Evolutionary conservation across 1,140 invertebrate species (phyloP).

Genomic region (Ericerus pela): DNA sequence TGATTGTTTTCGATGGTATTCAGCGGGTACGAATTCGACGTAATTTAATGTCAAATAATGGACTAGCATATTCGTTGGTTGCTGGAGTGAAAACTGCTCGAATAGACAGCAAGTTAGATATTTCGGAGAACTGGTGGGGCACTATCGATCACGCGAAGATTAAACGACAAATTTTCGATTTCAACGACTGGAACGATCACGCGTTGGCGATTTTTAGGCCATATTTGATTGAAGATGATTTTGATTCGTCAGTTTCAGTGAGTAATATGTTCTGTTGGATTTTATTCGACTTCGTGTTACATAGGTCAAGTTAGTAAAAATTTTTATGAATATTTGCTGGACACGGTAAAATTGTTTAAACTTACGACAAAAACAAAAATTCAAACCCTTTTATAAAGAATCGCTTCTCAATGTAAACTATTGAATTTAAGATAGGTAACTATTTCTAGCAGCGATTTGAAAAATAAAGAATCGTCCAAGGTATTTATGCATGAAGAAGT

Average conservation of each 20-base stretch:
- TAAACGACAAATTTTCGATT: constrained; percentile 83
- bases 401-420: no score
- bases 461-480: no score
- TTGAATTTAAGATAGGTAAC: no score
- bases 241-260: constrained; percentile 57
- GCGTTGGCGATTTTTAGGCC: constrained; percentile 80
- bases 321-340: no score
- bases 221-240: constrained; percentile 59
- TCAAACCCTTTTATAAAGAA: not conserved
- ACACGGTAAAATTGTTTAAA: no score
- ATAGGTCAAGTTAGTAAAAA: no score
- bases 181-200: constrained; percentile 99
- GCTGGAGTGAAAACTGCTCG: constrained; percentile 80
- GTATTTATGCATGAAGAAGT: no score
- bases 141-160: constrained; percentile 54
- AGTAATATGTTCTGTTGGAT: constrained; percentile 5
- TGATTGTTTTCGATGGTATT: constrained; percentile 82
- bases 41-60: constrained; percentile 77
- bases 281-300: not conserved
- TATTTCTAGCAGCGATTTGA: no score
- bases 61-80: constrained; percentile 77
- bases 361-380: no score
- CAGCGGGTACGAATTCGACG: constrained; percentile 81
- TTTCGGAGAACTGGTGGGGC: constrained; percentile 94
- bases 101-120: constrained; percentile 73